phyloP scores from a whole-genome alignment of 2,888 invertebrate genomes.

The Meandrusa payeni region DNA sequence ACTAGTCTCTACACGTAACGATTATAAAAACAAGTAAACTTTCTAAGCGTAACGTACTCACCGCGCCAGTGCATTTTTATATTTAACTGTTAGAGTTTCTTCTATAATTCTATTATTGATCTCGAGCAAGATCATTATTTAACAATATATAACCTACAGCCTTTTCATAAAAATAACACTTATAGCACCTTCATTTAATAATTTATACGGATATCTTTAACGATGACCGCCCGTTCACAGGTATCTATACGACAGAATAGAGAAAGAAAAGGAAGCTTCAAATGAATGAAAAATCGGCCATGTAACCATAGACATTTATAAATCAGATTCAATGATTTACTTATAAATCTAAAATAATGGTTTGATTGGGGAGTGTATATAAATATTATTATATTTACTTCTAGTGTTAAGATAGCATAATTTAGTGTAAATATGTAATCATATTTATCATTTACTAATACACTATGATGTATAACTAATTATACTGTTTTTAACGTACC shows the following conservation, averaged over 20 bases:
- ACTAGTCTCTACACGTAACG: conserved; percentile 45
- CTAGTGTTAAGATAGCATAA: too few species aligned
- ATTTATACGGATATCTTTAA: conserved; percentile 69
- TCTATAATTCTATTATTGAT: conserved; percentile 99
- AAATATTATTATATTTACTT: too few species aligned
- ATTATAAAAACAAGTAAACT: conserved; percentile 67
- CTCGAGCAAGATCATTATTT: conserved; percentile 96
- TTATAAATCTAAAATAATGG: too few species aligned
- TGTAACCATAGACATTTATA: conserved; percentile 55
- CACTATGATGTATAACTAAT: too few species aligned
- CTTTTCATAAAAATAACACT: conserved; percentile 78
- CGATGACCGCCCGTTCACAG: conserved; percentile 71
- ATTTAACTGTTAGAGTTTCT: conserved; percentile 97
- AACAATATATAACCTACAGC: conserved; percentile 78
- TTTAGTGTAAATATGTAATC: too few species aligned
- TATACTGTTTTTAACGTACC: too few species aligned
- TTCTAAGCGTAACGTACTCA: conserved; percentile 85
- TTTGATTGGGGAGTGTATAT: too few species aligned
- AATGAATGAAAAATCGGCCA: conserved; percentile 68
- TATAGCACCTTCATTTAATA: conserved; percentile 81
- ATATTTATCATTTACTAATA: too few species aligned
- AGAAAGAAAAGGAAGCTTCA: conserved; percentile 69
- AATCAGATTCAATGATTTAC: too few species aligned
- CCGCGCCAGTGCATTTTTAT: conserved; percentile 97
- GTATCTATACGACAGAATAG: conserved; percentile 68